A percentile compares a stretch with the other conserved stretches of the same genome.
Evolutionary conservation across 1,140 invertebrate species (phyloP).

Genomic region (Hyles vespertilio): DNA sequence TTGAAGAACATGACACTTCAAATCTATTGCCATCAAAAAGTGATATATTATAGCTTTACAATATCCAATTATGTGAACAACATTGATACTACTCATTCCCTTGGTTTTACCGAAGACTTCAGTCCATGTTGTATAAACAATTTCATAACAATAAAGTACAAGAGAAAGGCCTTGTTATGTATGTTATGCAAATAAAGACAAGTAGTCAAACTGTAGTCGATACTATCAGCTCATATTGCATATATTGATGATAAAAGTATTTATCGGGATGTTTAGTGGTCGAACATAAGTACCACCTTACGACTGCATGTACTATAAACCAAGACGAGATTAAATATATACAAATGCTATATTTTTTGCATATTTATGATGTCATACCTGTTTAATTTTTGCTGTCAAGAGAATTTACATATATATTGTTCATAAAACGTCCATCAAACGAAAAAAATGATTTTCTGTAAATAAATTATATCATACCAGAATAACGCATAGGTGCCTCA

Average conservation of each 20-base stretch:
- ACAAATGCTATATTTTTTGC: conserved; percentile 70
- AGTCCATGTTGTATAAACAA: conserved; percentile 28
- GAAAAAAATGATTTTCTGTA: conserved; percentile 45
- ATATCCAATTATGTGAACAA: conserved; percentile 45
- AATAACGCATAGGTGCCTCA: conserved; percentile 58
- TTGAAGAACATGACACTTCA: conserved; percentile 7
- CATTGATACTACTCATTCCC: conserved; percentile 47
- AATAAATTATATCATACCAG: conserved; percentile 30
- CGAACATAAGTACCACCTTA: too few species aligned
- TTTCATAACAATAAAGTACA: conserved; percentile 60
- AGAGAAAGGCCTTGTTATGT: conserved; percentile 58
- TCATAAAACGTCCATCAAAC: conserved; percentile 58
- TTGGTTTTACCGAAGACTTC: conserved; percentile 31
- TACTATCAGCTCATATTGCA: conserved; percentile 29
- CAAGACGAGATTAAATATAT: conserved; percentile 43
- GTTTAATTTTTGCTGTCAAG: conserved; percentile 45
- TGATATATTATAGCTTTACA: conserved; percentile 41
- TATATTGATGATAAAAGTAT: conserved; percentile 39
- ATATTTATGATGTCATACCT: conserved; percentile 58
- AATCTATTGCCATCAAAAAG: conserved; percentile 9
- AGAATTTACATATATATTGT: conserved; percentile 36
- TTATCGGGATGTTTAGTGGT: conserved; percentile 11
- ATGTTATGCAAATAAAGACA: conserved; percentile 31
- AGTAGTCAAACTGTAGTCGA: conserved; percentile 32
- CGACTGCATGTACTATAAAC: too few species aligned